Evolutionary conservation across 2,797 vertebrate species (phyloP).

Genomic region (Danio kyathit): DNA sequence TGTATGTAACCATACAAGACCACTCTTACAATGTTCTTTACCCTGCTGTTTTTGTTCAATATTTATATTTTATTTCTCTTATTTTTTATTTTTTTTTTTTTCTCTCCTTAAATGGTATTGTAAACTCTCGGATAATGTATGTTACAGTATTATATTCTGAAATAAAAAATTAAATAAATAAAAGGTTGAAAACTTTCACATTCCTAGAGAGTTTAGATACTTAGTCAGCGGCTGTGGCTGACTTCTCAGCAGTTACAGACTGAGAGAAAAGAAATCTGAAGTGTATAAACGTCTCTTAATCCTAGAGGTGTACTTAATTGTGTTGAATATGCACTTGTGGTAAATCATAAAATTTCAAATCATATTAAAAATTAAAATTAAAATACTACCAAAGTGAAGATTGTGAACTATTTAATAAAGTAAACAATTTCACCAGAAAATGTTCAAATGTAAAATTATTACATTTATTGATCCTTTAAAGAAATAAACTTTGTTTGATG

Average conservation of each 20-base stretch:
- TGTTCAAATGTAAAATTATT: too few relatives aligned
- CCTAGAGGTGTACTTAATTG: background rate
- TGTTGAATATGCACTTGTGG: background rate
- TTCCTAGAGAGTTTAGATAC: constrained; percentile 2
- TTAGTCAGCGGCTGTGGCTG: constrained; percentile 3
- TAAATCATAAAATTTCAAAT: background rate
- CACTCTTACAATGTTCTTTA: too few relatives aligned
- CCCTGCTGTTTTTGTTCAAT: too few relatives aligned
- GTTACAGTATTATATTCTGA: too few relatives aligned
- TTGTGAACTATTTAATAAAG: too few relatives aligned
- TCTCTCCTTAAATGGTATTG: too few relatives aligned
- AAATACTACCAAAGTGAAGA: background rate
- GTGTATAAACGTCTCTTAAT: background rate
- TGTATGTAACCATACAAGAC: too few relatives aligned
- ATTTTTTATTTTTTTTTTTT: too few relatives aligned
- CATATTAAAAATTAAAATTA: background rate
- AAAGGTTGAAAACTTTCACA: constrained; percentile 17
- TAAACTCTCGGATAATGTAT: too few relatives aligned
- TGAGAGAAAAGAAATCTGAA: constrained; percentile 8
- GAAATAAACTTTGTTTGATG: background rate
- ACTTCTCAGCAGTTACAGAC: background rate
- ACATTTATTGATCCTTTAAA: background rate
- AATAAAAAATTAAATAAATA: too few relatives aligned
- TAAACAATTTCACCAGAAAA: too few relatives aligned
- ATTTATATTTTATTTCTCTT: too few relatives aligned